These are phyloP conservation scores for Listrodromus nycthemerus DNA, from an alignment of 2,888 invertebrate genomes.

Conservation along the genomic window DNA sequence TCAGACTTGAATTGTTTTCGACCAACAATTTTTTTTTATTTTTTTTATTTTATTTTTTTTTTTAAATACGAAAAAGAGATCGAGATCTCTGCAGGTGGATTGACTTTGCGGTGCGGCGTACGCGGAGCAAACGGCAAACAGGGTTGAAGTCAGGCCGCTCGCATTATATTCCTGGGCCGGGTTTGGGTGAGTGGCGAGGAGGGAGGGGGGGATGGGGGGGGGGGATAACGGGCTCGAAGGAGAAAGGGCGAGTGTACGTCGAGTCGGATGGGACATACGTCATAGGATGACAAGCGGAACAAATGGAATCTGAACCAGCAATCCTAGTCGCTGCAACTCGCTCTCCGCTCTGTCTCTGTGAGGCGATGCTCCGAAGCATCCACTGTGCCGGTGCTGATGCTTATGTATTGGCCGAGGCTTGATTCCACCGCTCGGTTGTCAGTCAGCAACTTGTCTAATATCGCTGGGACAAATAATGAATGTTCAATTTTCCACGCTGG, in stretches of 20 bases:
- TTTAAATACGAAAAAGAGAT: slow-evolving; percentile 39
- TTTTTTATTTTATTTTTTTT: not conserved
- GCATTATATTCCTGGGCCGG: slow-evolving; percentile 60
- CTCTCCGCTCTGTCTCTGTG: slow-evolving; percentile 38
- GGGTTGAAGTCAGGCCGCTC: slow-evolving; percentile 45
- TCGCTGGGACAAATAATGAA: slow-evolving; percentile 72
- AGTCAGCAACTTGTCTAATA: slow-evolving; percentile 79
- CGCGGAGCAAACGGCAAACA: slow-evolving; percentile 49
- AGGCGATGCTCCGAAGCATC: slow-evolving; percentile 36
- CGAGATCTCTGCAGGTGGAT: slow-evolving; percentile 33
- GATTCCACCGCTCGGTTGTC: slow-evolving; percentile 63
- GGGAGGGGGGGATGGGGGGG: slow-evolving; percentile 70
- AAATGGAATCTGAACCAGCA: slow-evolving; percentile 84
- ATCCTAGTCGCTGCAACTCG: slow-evolving; percentile 72
- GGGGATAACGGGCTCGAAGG: slow-evolving; percentile 35
- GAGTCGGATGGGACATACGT: slow-evolving; percentile 81
- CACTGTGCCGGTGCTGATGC: slow-evolving; percentile 58
- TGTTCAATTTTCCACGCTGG: slow-evolving; percentile 59
- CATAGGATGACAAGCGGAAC: slow-evolving; percentile 84
- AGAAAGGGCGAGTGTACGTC: slow-evolving; percentile 73
- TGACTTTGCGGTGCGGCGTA: slow-evolving; percentile 31
- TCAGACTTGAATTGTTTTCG: slow-evolving; percentile 5
- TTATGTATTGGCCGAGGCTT: slow-evolving; percentile 67
- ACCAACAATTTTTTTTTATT: not conserved
- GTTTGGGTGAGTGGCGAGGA: slow-evolving; percentile 18